Base-by-base conservation (phyloP, 92 coral and sea anemone species). In the Zoanthus sansibaricus region DNA sequence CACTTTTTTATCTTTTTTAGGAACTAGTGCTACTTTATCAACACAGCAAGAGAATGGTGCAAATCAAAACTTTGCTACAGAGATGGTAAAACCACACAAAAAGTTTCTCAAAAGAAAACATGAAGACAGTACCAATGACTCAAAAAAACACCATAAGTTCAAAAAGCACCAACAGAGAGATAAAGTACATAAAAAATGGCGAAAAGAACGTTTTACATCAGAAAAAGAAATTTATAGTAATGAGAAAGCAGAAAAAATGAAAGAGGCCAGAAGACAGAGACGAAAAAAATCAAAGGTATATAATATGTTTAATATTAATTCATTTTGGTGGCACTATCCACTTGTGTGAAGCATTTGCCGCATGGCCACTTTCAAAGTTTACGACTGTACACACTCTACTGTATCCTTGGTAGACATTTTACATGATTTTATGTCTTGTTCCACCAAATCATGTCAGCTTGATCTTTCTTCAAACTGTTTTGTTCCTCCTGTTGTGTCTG, bases 211-310 rank as follows among this genome's bases (percentile, higher is more conserved):
- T 4, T 44, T 58, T 14, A 25, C 42, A 51, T 49, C 55, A 33
- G 75, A 21, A 44, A 67, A 62, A 10, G 9, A 66, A 66, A 44
- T 10, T 9, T 4, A 2, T 13, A 66, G 89, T 62, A 62, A 16
- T 62, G 84, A 78, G 52, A 87, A 64, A 62, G 90, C 84, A 75
- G 98, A 93, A 44, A 93, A 87, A 87, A 91, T 83, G 46, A 91
- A 74, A 54, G 98, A 96, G 86, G 99, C 99, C 72, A 93, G 99
- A 59, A 93, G 96, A 70, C 82, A 82, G 85, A 79, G 99, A 31
- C 95, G 99, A 78, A 89, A 92, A n/a, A 96, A 96, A 76, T 86
- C 91, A 82, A 94, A 96, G 94, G 99, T 96, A 83, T 2, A 33
- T 33, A 33, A 33, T 33, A 33, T 33, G 42, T 33, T 0, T 33